Evolutionary conservation across 2,113 vertebrate species (phyloP), one percentile per base, ranked within the genome.

Genomic region (Clarias batrachus): DNA sequence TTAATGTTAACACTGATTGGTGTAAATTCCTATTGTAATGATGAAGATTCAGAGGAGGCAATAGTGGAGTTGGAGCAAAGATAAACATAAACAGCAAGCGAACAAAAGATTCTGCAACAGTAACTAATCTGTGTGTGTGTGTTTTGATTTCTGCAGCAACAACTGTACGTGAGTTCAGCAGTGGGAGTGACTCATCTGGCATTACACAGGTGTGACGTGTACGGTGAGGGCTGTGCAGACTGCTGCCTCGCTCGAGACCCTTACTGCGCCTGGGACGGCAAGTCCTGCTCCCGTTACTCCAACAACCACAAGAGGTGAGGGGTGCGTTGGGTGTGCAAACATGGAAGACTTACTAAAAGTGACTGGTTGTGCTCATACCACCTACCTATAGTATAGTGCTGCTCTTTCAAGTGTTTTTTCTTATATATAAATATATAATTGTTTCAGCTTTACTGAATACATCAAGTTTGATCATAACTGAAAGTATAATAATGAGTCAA

Each of bases 231-330:
- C 59, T 99, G 98, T 3, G 97, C 98, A 0, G 98, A 99, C 93
- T 99, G 98, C 95, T 99, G 98, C 91, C 95, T 99, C 12, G 98
- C 98, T 62, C 93, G 98, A 68, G 98, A 99, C 84, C 98, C 98
- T 0, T 99, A 99, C 94, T 99, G 98, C 0, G 98, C 98, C 92
- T 99, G 98, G 98, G 98, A 99, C 0, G 98, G 98, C 86, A 99
- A 97, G 65, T 96, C 97, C 91, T 99, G 98, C 92, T 97, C 97
- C 81, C 96, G 98, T 89, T 99, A 99, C 92, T 99, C 97, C 0
- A 95, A 96, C 0, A 99, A 97, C 21, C 97, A 97, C 89, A 99
- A 99, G 93, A 97, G 98, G 98, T 99, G 84, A n/a, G 88, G 10
- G 37, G 60, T 25, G 25, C 30, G 25, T 11, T 71, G 68, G 9